phyloP scores from a whole-genome alignment of 2,888 invertebrate genomes.

The Caenorhabditis macrosperma region DNA sequence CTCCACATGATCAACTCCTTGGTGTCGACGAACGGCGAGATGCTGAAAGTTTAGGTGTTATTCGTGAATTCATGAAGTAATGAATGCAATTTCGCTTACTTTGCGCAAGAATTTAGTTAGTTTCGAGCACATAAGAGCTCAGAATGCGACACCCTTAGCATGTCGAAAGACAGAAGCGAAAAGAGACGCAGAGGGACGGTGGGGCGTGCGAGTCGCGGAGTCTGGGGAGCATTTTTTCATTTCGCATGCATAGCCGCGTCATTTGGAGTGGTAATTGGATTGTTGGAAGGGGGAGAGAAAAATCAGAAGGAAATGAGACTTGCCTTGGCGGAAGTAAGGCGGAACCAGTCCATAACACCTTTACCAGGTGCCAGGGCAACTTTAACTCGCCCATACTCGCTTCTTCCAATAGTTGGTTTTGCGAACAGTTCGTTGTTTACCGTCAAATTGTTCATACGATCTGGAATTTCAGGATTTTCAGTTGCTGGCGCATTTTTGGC shows the following conservation, averaged over 20 bases:
- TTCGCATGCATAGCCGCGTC: neutral
- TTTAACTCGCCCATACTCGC: conserved; percentile 76
- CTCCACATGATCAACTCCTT: conserved; percentile 71
- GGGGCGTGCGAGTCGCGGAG: neutral
- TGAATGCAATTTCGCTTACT: conserved; percentile 7
- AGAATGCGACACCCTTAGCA: neutral
- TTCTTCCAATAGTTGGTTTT: conserved; percentile 67
- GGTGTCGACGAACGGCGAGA: conserved; percentile 63
- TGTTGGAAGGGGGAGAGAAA: neutral
- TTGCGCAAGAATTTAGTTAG: conserved; percentile 28
- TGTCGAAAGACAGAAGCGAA: neutral
- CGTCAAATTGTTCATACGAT: conserved; percentile 51
- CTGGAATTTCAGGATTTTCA: conserved; percentile 3
- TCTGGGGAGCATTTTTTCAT: neutral
- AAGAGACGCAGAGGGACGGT: conserved; percentile 13
- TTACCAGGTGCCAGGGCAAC: conserved; percentile 76
- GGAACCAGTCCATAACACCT: conserved; percentile 77
- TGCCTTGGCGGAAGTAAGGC: conserved; percentile 65
- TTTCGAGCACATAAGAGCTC: conserved; percentile 27
- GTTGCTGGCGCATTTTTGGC: neutral
- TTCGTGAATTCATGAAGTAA: neutral
- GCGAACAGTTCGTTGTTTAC: conserved; percentile 42
- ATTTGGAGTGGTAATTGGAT: conserved; percentile 2
- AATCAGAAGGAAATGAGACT: neutral
- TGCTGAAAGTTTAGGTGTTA: conserved; percentile 50